Evolutionary conservation across 2,113 vertebrate genomes (phyloP).

Genomic region (Aptenodytes patagonicus): DNA sequence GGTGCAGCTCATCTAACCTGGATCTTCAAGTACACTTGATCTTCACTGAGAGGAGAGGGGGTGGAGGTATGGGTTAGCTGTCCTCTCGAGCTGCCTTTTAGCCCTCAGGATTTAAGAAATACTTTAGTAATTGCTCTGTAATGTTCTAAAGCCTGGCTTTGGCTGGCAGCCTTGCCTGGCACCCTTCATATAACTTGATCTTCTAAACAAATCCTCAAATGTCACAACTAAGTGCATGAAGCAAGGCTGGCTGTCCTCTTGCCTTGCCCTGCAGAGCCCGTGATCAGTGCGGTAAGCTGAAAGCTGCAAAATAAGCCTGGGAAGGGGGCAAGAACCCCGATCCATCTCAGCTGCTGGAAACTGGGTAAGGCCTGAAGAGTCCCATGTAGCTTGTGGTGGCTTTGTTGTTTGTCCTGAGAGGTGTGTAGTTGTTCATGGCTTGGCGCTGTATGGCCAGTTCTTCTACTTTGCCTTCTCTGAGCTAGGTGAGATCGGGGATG

Average conservation of each 20-base stretch:
- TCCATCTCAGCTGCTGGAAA: not conserved
- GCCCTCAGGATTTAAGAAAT: conserved; percentile 12
- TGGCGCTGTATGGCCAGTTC: not conserved
- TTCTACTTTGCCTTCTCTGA: not conserved
- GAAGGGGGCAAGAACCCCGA: rapidly evolving
- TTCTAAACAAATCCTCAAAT: conserved; percentile 12
- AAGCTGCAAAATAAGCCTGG: not conserved
- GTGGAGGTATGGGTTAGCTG: not conserved
- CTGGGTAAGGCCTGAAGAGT: not conserved
- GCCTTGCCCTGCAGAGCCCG: not conserved
- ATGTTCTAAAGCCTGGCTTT: conserved; percentile 25
- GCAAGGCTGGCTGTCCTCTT: not conserved
- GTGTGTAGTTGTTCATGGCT: not conserved
- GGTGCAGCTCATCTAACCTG: not conserved
- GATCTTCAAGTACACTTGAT: not conserved
- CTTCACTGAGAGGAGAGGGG: not conserved
- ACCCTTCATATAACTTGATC: not conserved
- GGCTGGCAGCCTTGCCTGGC: conserved; percentile 26
- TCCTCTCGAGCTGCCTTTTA: not conserved
- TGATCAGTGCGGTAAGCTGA: rapidly evolving
- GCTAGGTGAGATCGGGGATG: not conserved
- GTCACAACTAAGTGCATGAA: not conserved
- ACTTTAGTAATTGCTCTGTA: not conserved
- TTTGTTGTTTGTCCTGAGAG: not conserved
- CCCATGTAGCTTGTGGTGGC: not conserved